Conservation (phyloP, 2,797 vertebrate species). For the Heteromormyrus szaboi region DNA sequence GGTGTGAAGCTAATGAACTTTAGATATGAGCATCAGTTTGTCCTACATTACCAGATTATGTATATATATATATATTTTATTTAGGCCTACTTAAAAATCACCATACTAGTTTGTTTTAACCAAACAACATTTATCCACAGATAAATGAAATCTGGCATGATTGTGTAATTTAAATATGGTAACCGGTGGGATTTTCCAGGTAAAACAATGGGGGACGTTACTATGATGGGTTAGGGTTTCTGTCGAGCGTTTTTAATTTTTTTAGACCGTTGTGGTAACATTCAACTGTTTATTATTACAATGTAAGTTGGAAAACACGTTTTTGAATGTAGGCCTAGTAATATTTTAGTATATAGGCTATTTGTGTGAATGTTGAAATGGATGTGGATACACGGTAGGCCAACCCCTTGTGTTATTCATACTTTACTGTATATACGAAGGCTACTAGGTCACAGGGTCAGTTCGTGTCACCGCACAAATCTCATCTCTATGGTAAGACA, state of each 20-base stretch:
- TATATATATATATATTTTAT: not conserved
- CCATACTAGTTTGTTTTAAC: not conserved
- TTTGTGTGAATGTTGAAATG: not conserved
- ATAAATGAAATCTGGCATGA: not conserved
- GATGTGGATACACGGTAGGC: not conserved
- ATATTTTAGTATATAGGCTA: not conserved
- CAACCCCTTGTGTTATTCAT: not conserved
- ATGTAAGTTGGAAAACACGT: not conserved
- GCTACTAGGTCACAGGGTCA: slow-evolving; percentile 25
- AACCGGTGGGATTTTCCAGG: not conserved
- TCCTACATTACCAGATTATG: not conserved
- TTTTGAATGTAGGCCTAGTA: not conserved
- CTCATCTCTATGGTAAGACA: not conserved
- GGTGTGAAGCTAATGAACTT: not conserved
- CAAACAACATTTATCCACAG: not conserved
- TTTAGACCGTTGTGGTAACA: not conserved
- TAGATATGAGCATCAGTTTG: not conserved
- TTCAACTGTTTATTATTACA: not conserved
- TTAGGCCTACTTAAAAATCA: not conserved
- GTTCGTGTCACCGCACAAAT: not conserved
- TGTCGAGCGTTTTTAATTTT: too few relatives aligned
- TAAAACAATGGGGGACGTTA: not conserved
- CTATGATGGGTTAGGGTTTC: not conserved
- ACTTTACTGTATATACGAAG: not conserved
- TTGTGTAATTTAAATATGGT: not conserved